Conservation (phyloP, 2,797 vertebrate species). For the Falco naumanni region DNA sequence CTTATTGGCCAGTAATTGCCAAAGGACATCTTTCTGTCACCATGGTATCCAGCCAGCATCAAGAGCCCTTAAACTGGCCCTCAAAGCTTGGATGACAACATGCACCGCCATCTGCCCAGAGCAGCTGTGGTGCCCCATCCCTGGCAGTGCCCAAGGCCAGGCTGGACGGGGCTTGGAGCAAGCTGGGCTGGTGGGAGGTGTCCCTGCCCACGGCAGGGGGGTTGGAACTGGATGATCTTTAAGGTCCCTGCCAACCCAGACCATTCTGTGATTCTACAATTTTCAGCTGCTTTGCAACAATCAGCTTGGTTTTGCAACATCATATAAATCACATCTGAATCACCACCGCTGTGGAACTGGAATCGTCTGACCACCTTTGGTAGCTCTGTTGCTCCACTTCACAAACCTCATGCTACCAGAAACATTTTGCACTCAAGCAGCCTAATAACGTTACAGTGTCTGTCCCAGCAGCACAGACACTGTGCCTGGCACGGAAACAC, state of each 20-base stretch:
- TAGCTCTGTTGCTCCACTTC: not conserved
- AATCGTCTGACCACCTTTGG: not conserved
- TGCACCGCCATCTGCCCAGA: too few relatives aligned
- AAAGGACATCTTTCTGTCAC: not conserved
- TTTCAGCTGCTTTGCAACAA: not conserved
- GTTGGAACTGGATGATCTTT: not conserved
- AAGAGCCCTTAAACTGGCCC: not conserved
- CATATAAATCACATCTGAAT: too few relatives aligned
- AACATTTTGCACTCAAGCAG: not conserved
- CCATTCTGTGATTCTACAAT: not conserved
- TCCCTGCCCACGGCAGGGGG: too few relatives aligned
- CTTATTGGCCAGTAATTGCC: not conserved
- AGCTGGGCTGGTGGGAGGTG: too few relatives aligned
- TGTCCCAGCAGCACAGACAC: not conserved
- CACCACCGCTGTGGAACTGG: accelerated
- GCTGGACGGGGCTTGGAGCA: too few relatives aligned
- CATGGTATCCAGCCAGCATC: not conserved
- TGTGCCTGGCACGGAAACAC: accelerated
- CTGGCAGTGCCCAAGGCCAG: too few relatives aligned
- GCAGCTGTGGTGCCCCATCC: too few relatives aligned
- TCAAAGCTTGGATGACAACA: not conserved
- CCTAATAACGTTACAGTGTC: accelerated
- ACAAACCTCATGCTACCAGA: not conserved
- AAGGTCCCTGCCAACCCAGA: not conserved
- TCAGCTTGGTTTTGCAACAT: not conserved